Evolutionary conservation across 2,888 invertebrate genomes (phyloP), one percentile per base, ranked within the genome.

Genomic region (Dolichopus griseipennis): DNA sequence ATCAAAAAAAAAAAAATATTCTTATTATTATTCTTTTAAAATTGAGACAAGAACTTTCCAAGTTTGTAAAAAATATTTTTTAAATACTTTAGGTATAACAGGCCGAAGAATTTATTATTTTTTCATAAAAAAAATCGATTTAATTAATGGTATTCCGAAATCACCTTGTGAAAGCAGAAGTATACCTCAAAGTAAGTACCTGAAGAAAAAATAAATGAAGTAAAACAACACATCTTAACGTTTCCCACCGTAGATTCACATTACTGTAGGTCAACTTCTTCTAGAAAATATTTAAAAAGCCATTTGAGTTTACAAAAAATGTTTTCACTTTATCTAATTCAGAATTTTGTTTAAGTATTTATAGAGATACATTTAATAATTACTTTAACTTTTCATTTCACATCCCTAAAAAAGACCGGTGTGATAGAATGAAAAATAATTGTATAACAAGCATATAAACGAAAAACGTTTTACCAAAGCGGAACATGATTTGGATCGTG

Each of bases 261-360:
- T 52, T 67, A 67, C 43, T 67, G 64, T 18, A 18, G 67, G n/a
- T 21, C 21, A 52, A 67, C 10, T 61, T 64, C 64, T 18, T 15
- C 10, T n/a, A 43, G 64, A 52, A 52, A 64, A 67, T 67, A 67
- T 43, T 43, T 67, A 33, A 43, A 67, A 18, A 66, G 64, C 27
- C 67, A 67, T 34, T n/a, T 64, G 1, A 67, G 27, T 27, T 52
- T 67, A 8, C n/a, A 27, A 52, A 67, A 67, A 52, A 67, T 67
- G 67, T 67, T 64, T 64, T 6, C 34, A 7, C 61, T 67, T 21
- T 67, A 64, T 61, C 64, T 21, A 33, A 64, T 64, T 18, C 12
- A 34, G 41, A 12, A 27, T 34, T 64, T 8, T 41, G 52, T 21
- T 20, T 64, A 18, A 3, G 27, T 20, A 27, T 64, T 7, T 67